Evolutionary conservation across 2,797 vertebrate species (phyloP).

Genomic region (Falco rusticolus): DNA sequence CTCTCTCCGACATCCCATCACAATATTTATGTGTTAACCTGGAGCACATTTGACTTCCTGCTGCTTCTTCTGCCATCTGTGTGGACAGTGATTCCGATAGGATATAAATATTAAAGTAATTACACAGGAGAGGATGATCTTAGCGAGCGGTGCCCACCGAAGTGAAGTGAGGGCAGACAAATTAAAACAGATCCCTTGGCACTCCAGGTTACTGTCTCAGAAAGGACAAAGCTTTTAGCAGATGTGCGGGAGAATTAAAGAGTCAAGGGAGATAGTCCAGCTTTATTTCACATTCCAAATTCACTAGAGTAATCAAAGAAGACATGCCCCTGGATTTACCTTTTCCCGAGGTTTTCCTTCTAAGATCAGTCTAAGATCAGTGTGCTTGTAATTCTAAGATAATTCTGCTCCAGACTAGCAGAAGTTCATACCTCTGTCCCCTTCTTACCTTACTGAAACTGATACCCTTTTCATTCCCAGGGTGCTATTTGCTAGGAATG

Average conservation of each 20-base stretch:
- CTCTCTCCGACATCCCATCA: not conserved
- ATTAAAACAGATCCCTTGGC: not conserved
- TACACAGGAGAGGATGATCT: not conserved
- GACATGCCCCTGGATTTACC: not conserved
- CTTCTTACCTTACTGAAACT: conserved; percentile 61
- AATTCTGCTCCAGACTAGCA: conserved; percentile 6
- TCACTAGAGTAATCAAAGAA: not conserved
- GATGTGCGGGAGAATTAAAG: not conserved
- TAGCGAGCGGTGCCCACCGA: not conserved
- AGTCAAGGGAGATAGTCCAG: not conserved
- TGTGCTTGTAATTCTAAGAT: not conserved
- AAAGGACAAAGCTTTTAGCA: not conserved
- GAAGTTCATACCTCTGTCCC: conserved; percentile 34
- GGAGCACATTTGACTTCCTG: conserved; percentile 6
- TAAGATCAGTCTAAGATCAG: not conserved
- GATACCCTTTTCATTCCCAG: conserved; percentile 39
- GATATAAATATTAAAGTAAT: not conserved
- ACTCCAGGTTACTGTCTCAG: not conserved
- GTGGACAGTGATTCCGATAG: not conserved
- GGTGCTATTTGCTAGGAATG: not conserved
- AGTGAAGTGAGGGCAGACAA: not conserved
- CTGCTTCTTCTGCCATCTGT: not conserved
- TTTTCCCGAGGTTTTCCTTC: not conserved
- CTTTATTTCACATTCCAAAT: not conserved
- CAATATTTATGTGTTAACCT: not conserved